Percentiles rank a stretch among this genome's conserved stretches.
These are phyloP conservation scores for Dendrolimus pini DNA, from an alignment of 2,888 invertebrate genomes.

Conservation along the genomic window DNA sequence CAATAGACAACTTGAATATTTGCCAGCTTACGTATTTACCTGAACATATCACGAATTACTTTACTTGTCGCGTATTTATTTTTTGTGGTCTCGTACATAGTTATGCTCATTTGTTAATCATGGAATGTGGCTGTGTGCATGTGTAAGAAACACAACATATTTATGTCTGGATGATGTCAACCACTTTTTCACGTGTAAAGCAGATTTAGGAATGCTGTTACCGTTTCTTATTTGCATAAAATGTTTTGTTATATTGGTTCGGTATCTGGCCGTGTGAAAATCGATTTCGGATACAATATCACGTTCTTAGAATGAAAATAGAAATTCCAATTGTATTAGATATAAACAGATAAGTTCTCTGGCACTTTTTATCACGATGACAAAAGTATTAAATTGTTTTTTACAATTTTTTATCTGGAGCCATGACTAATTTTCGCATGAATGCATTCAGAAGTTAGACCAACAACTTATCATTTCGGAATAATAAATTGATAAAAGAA, in stretches of 20 bases:
- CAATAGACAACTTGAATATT: too few species aligned
- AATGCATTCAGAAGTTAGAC: background rate
- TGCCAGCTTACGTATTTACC: too few species aligned
- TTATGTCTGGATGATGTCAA: slow-evolving; percentile 33
- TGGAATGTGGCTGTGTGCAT: too few species aligned
- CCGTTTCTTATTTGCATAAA: slow-evolving; percentile 38
- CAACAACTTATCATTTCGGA: background rate
- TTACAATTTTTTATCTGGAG: background rate
- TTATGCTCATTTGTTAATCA: too few species aligned
- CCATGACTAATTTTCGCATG: background rate
- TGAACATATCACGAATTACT: too few species aligned
- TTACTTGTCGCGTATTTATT: too few species aligned
- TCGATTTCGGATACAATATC: background rate
- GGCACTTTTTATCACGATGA: background rate
- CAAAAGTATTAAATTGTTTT: background rate
- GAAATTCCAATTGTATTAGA: too few species aligned
- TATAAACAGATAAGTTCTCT: too few species aligned
- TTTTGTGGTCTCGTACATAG: too few species aligned
- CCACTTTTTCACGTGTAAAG: slow-evolving; percentile 21
- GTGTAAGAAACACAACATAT: slow-evolving; percentile 14
- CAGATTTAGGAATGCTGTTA: slow-evolving; percentile 33
- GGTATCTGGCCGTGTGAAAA: slow-evolving; percentile 3
- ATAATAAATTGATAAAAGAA: background rate
- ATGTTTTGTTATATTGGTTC: slow-evolving; percentile 3
- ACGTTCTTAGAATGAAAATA: background rate